These are phyloP conservation scores for Kradibia gibbosae DNA, from an alignment of 1,140 invertebrate species.

Conservation along the genomic window DNA sequence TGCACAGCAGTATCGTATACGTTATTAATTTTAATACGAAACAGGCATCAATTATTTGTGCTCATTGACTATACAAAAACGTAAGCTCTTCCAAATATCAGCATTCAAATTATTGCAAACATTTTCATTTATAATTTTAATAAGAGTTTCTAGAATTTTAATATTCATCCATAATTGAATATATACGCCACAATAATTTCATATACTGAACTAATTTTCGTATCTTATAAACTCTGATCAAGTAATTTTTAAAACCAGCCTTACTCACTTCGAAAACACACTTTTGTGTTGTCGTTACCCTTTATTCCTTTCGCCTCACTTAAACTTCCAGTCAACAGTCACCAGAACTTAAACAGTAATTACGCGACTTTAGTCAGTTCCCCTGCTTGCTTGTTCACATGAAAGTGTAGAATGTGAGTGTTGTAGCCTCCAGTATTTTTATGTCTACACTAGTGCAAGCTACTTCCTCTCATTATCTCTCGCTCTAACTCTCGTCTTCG, in stretches of 20 bases:
- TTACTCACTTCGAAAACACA: not conserved
- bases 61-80: too few species aligned
- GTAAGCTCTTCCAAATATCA: too few species aligned
- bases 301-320: not conserved
- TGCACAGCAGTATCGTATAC: too few species aligned
- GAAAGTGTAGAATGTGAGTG: not conserved
- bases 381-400: not conserved
- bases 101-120: too few species aligned
- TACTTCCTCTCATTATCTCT: not conserved
- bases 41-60: too few species aligned
- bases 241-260: not conserved
- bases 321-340: slow-evolving; percentile 22
- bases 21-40: too few species aligned
- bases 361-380: slow-evolving; percentile 36
- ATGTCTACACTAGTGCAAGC: not conserved
- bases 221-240: too few species aligned
- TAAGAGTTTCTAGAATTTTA: too few species aligned
- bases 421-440: not conserved
- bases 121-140: too few species aligned
- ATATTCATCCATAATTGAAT: too few species aligned
- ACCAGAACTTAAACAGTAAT: slow-evolving; percentile 45
- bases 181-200: too few species aligned
- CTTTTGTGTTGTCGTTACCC: not conserved
- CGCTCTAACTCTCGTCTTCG: not conserved
- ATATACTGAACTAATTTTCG: too few species aligned